phyloP scores from a whole-genome alignment of 2,113 vertebrate genomes.

The Apaloderma vittatum region DNA sequence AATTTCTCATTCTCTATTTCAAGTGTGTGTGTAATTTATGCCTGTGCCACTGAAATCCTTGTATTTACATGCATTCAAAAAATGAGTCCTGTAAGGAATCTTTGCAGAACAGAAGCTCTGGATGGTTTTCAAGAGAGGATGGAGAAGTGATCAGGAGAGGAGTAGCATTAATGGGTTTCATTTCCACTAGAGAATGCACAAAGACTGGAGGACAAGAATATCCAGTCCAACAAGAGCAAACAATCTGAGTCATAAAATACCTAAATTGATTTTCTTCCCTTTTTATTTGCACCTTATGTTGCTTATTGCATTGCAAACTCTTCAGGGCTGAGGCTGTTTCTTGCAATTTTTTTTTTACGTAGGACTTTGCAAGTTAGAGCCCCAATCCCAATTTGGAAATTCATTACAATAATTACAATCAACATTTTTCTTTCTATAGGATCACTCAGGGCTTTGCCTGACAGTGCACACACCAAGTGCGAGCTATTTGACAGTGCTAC shows the following conservation, averaged over 20 bases:
- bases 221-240: not conserved
- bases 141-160: not conserved
- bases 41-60: not conserved
- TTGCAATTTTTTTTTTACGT: not conserved
- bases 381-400: not conserved
- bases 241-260: fast-evolving
- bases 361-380: not conserved
- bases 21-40: not conserved
- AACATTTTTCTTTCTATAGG: not conserved
- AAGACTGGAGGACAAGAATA: not conserved
- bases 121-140: not conserved
- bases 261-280: not conserved
- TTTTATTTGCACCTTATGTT: not conserved
- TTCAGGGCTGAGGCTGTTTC: not conserved
- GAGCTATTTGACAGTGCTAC: not conserved
- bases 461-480: not conserved
- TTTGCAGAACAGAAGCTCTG: not conserved
- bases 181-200: not conserved
- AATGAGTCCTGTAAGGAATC: not conserved
- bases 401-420: not conserved
- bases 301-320: not conserved
- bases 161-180: not conserved
- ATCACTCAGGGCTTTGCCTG: not conserved
- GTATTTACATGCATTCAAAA: not conserved
- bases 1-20: not conserved